phyloP scores from a whole-genome alignment of 2,113 vertebrate species.

The Montifringilla adamsi region DNA sequence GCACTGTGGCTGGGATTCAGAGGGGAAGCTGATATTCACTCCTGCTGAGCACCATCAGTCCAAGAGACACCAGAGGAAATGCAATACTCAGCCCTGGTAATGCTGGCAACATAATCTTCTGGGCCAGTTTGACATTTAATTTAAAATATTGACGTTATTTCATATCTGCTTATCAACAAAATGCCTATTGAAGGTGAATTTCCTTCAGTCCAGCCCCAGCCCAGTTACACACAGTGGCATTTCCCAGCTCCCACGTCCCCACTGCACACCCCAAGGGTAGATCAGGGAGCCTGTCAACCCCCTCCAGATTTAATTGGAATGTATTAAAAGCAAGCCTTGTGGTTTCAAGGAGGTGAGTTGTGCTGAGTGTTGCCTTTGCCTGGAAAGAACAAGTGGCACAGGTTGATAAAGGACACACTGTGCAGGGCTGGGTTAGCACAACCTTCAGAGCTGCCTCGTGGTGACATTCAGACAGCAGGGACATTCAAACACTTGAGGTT shows the following conservation, averaged over 20 bases:
- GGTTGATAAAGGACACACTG: not conserved
- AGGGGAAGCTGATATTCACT: not conserved
- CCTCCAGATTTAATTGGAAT: not conserved
- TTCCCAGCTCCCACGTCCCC: not conserved
- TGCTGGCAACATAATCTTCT: not conserved
- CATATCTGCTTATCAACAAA: not conserved
- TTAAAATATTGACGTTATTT: not conserved
- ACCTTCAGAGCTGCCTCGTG: slow-evolving; percentile 50
- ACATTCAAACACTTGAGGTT: slow-evolving; percentile 44
- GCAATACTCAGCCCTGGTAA: not conserved
- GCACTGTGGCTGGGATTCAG: not conserved
- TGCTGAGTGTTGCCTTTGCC: not conserved
- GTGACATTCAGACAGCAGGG: slow-evolving; percentile 50
- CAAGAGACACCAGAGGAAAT: not conserved
- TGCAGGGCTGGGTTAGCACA: not conserved
- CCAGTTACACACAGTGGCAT: not conserved
- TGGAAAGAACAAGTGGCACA: not conserved
- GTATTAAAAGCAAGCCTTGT: not conserved
- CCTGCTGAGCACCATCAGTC: not conserved
- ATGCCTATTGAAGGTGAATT: not conserved
- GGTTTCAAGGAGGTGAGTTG: not conserved
- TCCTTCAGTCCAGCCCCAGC: not conserved
- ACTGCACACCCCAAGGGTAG: not conserved
- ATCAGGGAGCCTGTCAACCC: not conserved
- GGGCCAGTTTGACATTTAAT: not conserved